Evolutionary conservation across 2,113 vertebrate genomes (phyloP), one percentile per base, ranked within the genome.

Genomic region (Chinchilla lanigera): DNA sequence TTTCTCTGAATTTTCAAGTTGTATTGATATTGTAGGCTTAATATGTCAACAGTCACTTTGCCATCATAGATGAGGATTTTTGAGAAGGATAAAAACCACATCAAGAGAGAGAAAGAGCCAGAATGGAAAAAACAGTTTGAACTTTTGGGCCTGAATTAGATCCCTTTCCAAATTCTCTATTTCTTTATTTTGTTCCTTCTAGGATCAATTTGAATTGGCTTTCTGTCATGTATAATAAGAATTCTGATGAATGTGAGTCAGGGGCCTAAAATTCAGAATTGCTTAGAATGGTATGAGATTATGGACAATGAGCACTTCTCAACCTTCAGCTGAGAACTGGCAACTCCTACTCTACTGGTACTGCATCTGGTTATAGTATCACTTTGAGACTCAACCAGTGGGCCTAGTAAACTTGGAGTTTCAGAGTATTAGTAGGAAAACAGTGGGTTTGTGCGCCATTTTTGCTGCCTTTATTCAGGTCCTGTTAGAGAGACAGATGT

Each of bases 141-240:
- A 86, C 30, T 92, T 92, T 54, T 65, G 44, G 73, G 38, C 52
- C 50, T 65, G 17, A 86, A 67, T 61, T 71, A 69, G 35, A 11
- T 56, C 20, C 8, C 33, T 6, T 33, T 86, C 60, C 26, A 78
- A 60, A 73, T 87, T 41, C 26, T 86, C 33, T 58, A 41, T 75
- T 86, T 47, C 54, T 10, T 17, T 41, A 35, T 44, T 54, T 60
- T 61, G 44, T 67, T 33, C 26, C 44, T 12, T 4, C 38, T 71
- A 54, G 67, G 0, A 2, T 14, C 50, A 54, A 24, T 38, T 77
- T 95, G 22, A 88, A n/a, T 19, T 94, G 44, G 3, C 35, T 65
- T 56, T 90, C 14, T 86, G 63, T 47, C 33, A 83, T 90, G 86
- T 77, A 26, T 90, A 81, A 65, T 9, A 50, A 94, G n/a, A 93